Evolutionary conservation across 2,797 vertebrate species (phyloP), one percentile per base, ranked within the genome.

Genomic region (Eutrigla gurnardus): DNA sequence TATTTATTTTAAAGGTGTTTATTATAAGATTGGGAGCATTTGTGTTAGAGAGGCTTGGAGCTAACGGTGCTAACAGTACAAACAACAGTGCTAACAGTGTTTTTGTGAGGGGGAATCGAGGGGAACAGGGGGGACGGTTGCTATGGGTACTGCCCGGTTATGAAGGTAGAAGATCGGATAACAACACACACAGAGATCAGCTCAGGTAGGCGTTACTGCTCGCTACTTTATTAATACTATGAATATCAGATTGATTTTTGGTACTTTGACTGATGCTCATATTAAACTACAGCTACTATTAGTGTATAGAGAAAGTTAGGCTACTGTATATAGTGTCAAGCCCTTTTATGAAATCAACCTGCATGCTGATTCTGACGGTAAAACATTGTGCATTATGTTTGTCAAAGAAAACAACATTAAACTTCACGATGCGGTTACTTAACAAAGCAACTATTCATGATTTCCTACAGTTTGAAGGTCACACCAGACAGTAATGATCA

Each of bases 391-490:
- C 47, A 40, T 43, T 17, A 50, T n/a, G 25, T 46, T 36, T 9
- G 2, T 25, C 25, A 50, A 1, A 39, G 46, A 35, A 37, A 53
- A n/a, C 0, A 40, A n/a, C 25, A 47, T 2, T 0, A 12, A 37
- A 46, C 3, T 46, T 25, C 46, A 6, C 60, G 37, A 2, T 47
- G 6, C 25, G 49, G 14, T 32, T 43, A 37, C 3, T 35, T 70
- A 64, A 68, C 10, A 63, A 73, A 25, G 1, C 42, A 10, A 62
- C n/a, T 50, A 50, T 73, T 39, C 13, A 77, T 43, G 36, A 69
- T 63, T 4, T n/a, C n/a, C n/a, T 50, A 65, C 25, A 53, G 59
- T 50, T 53, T 39, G 43, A 74, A 74, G 54, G 54, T 61, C 17
- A 13, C 5, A 40, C n/a, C 39, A 17, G 45, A 75, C 59, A 66